A percentile compares a stretch with the other conserved stretches of the same genome.
phyloP scores from a whole-genome alignment of 2,888 invertebrate genomes.

The Odontothrips loti region DNA sequence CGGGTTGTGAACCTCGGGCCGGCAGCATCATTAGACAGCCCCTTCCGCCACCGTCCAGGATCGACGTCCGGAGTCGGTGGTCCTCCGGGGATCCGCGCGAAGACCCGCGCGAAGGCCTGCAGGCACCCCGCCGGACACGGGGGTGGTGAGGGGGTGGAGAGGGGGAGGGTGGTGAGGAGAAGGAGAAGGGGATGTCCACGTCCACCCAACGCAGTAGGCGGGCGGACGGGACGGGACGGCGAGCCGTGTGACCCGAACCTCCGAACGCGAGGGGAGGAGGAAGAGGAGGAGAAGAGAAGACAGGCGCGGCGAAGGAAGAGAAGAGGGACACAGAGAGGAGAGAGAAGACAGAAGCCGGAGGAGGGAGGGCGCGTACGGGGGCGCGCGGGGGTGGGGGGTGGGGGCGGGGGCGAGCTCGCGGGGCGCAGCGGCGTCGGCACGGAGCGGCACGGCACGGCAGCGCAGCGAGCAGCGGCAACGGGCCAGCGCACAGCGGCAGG shows the following conservation, averaged over 20 bases:
- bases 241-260: background rate
- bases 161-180: conserved; percentile 30
- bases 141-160: too few relatives aligned
- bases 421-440: conserved; percentile 38
- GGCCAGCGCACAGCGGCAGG: conserved; percentile 33
- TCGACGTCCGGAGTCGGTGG: too few relatives aligned
- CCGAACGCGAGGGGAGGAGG: background rate
- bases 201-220: conserved; percentile 29
- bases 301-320: background rate
- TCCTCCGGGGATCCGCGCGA: too few relatives aligned
- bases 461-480: conserved; percentile 33
- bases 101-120: too few relatives aligned
- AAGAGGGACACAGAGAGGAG: background rate
- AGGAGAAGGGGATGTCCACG: conserved; percentile 32
- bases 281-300: background rate
- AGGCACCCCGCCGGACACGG: too few relatives aligned
- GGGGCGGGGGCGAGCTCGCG: conserved; percentile 39
- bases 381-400: conserved; percentile 13
- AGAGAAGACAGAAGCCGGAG: background rate
- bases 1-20: too few relatives aligned
- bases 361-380: background rate
- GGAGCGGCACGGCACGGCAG: background rate
- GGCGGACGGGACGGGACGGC: conserved; percentile 34
- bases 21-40: too few relatives aligned
- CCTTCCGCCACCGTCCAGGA: too few relatives aligned